Base-by-base conservation (phyloP, 2,888 invertebrate species). In the Hirtodrosophila cameraria region DNA sequence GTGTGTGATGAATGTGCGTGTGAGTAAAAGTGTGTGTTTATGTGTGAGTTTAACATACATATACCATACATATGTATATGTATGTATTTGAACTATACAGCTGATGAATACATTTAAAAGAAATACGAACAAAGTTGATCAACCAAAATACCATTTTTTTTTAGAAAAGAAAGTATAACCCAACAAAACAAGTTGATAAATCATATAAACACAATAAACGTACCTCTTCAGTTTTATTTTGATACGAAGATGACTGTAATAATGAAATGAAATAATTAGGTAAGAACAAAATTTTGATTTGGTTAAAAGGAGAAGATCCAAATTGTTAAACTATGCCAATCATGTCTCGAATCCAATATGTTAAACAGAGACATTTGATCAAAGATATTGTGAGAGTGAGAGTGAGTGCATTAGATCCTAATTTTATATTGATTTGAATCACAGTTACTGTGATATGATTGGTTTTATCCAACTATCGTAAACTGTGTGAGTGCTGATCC, bases 231-330 rank as follows among this genome's bases (percentile, higher is more conserved):
- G 77, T 81, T 72, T 75, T 79, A 75, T 77, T 67, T 61, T 76
- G 81, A 77, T 86, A 86, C 85, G 88, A 87, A 77, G 80, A 69
- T 80, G 86, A 80, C 87, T 75, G 86, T 64, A 80, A 88, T 65
- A 73, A 75, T 66, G 59, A 80, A 78, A 82, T 73, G 45, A 87
- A 73, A 70, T 70, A 71, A 77, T 65, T 75, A 69, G 57, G 62
- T 75, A 66, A 74, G 49, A 42, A 69, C 36, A 66, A 36, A 86
- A 80, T 76, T 79, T 68, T 2, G 53, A 69, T 50, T 25, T 3
- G 25, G 13, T 36, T 16, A 13, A 42, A 48, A 3, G 9, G 25
- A 16, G 9, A 52, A 15, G 6, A 31, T 39, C 35, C 46, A 38
- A 69, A 38, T 6, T n/a, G 30, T 28, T 9, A 8, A 11, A 30